A percentile compares a stretch with the other conserved stretches of the same genome.
phyloP scores from a whole-genome alignment of 2,797 vertebrate species.

The Nasua narica region DNA sequence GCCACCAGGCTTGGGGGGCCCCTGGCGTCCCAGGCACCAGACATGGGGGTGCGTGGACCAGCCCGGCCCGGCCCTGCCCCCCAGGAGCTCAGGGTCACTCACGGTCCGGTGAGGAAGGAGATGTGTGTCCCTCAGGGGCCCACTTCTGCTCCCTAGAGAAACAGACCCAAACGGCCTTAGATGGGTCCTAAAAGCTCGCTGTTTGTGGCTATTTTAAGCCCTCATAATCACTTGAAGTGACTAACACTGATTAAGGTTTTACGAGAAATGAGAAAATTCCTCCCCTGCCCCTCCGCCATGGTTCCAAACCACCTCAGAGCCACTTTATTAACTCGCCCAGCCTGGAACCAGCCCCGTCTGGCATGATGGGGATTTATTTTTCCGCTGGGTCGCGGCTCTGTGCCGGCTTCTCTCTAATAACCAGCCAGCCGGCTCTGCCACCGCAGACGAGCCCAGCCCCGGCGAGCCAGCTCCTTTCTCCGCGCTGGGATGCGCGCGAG shows the following conservation, averaged over 20 bases:
- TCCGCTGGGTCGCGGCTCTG: slow-evolving; percentile 57
- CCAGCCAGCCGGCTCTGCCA: not conserved
- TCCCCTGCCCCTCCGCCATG: slow-evolving; percentile 67
- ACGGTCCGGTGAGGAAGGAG: fast-evolving
- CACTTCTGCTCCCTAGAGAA: slow-evolving; percentile 64
- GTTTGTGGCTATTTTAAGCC: slow-evolving; percentile 79
- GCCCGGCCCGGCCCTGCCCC: not conserved
- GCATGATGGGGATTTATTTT: slow-evolving; percentile 71
- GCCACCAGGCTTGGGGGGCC: not conserved
- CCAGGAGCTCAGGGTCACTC: fast-evolving
- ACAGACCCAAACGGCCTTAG: slow-evolving; percentile 62
- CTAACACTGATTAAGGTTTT: slow-evolving; percentile 79
- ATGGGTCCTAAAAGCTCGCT: slow-evolving; percentile 69
- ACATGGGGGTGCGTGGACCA: fast-evolving
- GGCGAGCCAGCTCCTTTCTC: not conserved
- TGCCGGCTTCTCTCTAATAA: slow-evolving; percentile 57
- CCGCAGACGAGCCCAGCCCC: not conserved
- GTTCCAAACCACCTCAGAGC: slow-evolving; percentile 78
- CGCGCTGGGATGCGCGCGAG: not conserved
- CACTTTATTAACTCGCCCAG: slow-evolving; percentile 72
- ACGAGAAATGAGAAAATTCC: slow-evolving; percentile 70
- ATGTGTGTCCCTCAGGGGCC: not conserved
- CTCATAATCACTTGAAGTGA: slow-evolving; percentile 76
- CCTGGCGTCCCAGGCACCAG: not conserved
- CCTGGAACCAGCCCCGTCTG: slow-evolving; percentile 72